Conservation (phyloP, 2,888 invertebrate genomes). For the Andrena camellia region DNA sequence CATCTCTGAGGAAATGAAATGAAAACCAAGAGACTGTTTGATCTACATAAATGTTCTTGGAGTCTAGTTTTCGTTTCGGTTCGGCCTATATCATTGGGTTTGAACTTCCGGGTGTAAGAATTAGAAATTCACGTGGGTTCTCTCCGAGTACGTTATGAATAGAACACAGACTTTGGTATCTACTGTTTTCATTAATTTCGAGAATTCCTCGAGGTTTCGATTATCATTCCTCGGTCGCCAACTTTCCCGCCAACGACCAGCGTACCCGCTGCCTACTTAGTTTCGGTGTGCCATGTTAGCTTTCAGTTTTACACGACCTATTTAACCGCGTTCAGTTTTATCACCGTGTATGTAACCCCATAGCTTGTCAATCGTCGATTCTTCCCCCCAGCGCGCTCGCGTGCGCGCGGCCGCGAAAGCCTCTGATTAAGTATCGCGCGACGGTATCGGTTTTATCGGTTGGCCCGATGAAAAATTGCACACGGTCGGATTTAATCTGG, state of each 20-base stretch:
- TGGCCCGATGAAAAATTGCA: conserved; percentile 31
- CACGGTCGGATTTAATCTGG: conserved; percentile 18
- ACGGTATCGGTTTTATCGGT: conserved; percentile 23
- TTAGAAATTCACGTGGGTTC: too few species aligned
- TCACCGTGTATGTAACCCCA: conserved; percentile 7
- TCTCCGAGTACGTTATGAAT: too few species aligned
- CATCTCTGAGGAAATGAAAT: too few species aligned
- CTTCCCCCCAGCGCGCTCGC: conserved; percentile 12
- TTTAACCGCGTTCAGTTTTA: conserved; percentile 29
- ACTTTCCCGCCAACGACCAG: conserved; percentile 66
- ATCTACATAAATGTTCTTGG: too few species aligned
- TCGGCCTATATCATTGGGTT: too few species aligned
- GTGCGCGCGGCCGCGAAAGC: conserved; percentile 34
- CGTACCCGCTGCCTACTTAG: conserved; percentile 20
- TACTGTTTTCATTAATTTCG: background rate
- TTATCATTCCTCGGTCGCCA: conserved; percentile 39
- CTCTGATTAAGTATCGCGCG: conserved; percentile 11
- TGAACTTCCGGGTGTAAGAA: too few species aligned
- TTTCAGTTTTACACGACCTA: conserved; percentile 48
- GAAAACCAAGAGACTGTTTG: too few species aligned
- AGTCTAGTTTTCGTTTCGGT: too few species aligned
- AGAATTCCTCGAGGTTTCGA: background rate
- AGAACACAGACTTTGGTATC: too few species aligned
- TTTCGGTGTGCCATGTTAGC: conserved; percentile 28
- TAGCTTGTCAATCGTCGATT: conserved; percentile 24